Evolutionary conservation across 2,113 vertebrate genomes (phyloP), one percentile per base, ranked within the genome.

Genomic region (Xenotilapia flavipinnis): DNA sequence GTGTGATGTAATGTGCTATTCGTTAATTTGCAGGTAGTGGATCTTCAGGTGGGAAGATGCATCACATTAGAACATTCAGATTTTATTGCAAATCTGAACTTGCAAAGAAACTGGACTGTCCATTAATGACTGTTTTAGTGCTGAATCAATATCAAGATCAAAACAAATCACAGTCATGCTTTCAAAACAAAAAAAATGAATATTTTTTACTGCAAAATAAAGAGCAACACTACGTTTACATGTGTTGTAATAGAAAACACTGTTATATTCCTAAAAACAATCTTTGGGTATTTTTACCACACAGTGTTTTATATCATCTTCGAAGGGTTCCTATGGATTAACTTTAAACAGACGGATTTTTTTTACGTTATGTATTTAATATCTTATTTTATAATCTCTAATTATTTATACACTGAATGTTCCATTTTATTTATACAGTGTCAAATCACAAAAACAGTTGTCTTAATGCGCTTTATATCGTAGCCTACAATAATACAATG

Each of bases 301-400:
- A 60, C 28, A 31, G 26, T 60, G 1, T 60, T 33, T 70, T 70
- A 0, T 70, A 23, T 70, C 13, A 73, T 26, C 21, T 45, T 15
- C 0, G 0, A 70, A 70, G 0, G 10, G 58, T 62, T 19, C 31
- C 33, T 65, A 38, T 65, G 6, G 33, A 38, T 21, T 0, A 0
- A 68, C 6, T 68, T 68, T 38, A 38, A 68, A 68, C 33, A 13
- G 33, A 38, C 0, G 0, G 62, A 68, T 3, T 13, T 68, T 21
- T 65, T 68, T 8, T 5, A 7, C 58, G 0, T 36, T n/a, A 62
- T 62, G 31, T 36, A 62, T 62, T 36, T 62, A 36, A 62, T 62
- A 6, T 62, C 58, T 36, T 36, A 62, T 62, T 62, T 62, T 62
- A 12, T 0, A 36, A 62, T 2, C 17, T 36, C 60, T 36, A 36